Evolutionary conservation across 2,888 invertebrate species (phyloP).

Genomic region (Eupithecia subumbrata): DNA sequence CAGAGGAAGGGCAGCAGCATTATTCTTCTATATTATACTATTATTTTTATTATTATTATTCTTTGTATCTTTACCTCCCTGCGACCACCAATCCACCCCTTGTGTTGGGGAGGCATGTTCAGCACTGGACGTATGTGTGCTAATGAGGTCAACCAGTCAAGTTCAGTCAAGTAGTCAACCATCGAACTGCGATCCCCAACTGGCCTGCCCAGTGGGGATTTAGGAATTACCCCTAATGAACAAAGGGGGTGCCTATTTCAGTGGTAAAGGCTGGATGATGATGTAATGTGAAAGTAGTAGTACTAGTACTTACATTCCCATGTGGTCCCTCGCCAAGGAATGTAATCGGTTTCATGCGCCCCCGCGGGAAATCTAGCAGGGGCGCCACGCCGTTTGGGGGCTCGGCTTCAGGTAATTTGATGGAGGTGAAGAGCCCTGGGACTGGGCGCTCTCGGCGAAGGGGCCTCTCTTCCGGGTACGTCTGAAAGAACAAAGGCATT

Average conservation of each 20-base stretch:
- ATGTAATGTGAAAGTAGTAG: not conserved
- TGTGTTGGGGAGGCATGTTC: too few species aligned
- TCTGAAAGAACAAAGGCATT: constrained; percentile 52
- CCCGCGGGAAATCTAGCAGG: constrained; percentile 92
- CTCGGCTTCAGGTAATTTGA: constrained; percentile 88
- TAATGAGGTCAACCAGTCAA: too few species aligned
- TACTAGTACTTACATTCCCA: constrained; percentile 88
- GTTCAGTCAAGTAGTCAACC: not conserved
- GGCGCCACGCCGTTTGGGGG: constrained; percentile 87
- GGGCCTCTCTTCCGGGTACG: constrained; percentile 74
- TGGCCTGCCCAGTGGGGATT: too few species aligned
- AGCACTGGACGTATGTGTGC: too few species aligned
- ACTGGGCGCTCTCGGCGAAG: constrained; percentile 86
- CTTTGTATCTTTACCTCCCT: too few species aligned
- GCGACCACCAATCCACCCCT: too few species aligned
- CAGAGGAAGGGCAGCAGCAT: not conserved
- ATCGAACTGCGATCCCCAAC: not conserved
- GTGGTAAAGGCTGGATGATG: not conserved
- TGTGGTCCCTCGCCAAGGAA: constrained; percentile 95
- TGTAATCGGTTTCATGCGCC: constrained; percentile 91
- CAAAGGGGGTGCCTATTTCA: too few species aligned
- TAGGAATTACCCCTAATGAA: not conserved
- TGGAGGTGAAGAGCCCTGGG: constrained; percentile 89
- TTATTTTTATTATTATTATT: too few species aligned
- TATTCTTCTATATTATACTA: too few species aligned